Conservation (phyloP, 2,888 invertebrate genomes). For the Byasa hedistus region DNA sequence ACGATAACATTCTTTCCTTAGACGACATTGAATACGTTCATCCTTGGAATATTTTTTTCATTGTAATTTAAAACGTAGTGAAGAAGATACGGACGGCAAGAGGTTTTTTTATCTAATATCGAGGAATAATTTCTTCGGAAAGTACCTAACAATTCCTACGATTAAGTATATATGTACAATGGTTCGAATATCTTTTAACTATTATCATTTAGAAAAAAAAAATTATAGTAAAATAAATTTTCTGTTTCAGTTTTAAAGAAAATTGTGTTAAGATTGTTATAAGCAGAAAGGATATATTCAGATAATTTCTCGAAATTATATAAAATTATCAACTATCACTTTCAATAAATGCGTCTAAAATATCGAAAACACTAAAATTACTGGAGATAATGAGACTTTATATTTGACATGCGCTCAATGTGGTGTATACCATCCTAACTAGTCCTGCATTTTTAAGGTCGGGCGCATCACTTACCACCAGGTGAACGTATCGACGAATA, state of each 20-base stretch:
- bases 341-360: constrained; percentile 6
- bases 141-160: too few species aligned
- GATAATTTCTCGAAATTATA: constrained; percentile 3
- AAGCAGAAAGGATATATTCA: constrained; percentile 32
- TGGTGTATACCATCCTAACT: too few species aligned
- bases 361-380: constrained; percentile 34
- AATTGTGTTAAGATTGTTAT: not conserved
- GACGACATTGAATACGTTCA: constrained; percentile 61
- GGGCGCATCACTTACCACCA: too few species aligned
- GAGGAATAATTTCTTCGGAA: too few species aligned
- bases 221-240: too few species aligned
- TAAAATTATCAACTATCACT: constrained; percentile 20
- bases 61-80: constrained; percentile 12
- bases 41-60: constrained; percentile 51
- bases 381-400: too few species aligned
- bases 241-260: not conserved
- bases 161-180: too few species aligned
- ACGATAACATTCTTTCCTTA: constrained; percentile 65
- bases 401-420: too few species aligned
- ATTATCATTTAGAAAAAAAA: too few species aligned
- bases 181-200: too few species aligned
- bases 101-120: not conserved
- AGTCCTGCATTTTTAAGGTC: too few species aligned
- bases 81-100: not conserved
- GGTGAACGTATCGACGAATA: too few species aligned